Evolutionary conservation across 92 coral and sea anemone genomes (phyloP).

Genomic region (Pocillopora grandis): DNA sequence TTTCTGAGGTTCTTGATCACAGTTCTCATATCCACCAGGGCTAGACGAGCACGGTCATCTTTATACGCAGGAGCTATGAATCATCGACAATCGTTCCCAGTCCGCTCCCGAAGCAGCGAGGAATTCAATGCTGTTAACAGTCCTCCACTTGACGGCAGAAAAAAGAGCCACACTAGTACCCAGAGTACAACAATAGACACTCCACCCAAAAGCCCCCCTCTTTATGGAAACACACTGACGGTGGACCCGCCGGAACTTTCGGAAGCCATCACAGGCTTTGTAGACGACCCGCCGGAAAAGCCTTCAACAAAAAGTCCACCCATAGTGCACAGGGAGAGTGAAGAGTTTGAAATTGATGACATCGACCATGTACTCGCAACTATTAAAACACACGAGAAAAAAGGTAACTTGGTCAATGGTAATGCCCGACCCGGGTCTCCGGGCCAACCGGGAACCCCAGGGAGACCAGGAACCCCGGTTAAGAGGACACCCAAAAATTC

Average conservation of each 20-base stretch:
- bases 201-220: constrained; percentile 91
- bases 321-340: constrained; percentile 63
- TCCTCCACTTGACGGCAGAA: constrained; percentile 71
- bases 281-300: constrained; percentile 46
- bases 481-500: constrained; percentile 54
- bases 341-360: constrained; percentile 71
- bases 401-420: constrained; percentile 45
- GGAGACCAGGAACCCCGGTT: constrained; percentile 56
- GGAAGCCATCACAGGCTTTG: constrained; percentile 69
- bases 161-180: constrained; percentile 92
- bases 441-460: constrained; percentile 40
- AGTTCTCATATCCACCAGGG: constrained; percentile 30
- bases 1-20: background rate
- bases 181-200: constrained; percentile 92
- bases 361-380: constrained; percentile 66
- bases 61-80: constrained; percentile 90
- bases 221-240: constrained; percentile 77
- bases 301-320: background rate
- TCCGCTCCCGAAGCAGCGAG: constrained; percentile 79
- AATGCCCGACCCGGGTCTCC: constrained; percentile 33
- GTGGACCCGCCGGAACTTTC: constrained; percentile 77
- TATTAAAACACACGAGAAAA: constrained; percentile 51
- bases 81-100: constrained; percentile 72
- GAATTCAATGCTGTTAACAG: constrained; percentile 54
- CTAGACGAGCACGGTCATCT: constrained; percentile 95